These are phyloP conservation scores for Eptesicus fuscus DNA, from an alignment of 2,113 vertebrate genomes.

Conservation along the genomic window DNA sequence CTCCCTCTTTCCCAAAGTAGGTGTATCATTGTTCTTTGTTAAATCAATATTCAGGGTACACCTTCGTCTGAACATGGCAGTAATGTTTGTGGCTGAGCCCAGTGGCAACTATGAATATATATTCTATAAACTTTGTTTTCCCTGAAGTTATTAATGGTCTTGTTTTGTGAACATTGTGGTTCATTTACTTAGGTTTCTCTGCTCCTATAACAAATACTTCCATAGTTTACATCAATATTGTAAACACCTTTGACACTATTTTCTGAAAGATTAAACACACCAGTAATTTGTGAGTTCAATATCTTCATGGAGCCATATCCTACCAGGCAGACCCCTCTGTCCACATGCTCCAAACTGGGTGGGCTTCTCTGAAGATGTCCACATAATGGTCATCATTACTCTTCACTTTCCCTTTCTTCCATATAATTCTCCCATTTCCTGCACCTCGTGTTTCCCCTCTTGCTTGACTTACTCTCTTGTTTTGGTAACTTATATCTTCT, in stretches of 20 bases:
- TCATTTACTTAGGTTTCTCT: background rate
- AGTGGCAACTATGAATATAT: accelerated
- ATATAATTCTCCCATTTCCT: background rate
- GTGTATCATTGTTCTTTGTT: background rate
- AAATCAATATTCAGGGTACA: background rate
- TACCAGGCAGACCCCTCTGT: too few relatives aligned
- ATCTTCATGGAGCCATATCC: background rate
- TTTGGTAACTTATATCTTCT: background rate
- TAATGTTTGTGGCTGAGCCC: background rate
- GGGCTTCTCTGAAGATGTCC: background rate
- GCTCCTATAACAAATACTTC: background rate
- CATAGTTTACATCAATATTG: background rate
- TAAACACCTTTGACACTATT: background rate
- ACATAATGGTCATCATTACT: accelerated
- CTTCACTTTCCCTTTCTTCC: background rate
- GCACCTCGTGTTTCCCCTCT: background rate
- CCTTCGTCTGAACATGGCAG: background rate
- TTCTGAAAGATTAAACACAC: background rate
- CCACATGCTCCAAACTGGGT: background rate
- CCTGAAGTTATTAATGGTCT: too few relatives aligned
- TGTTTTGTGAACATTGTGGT: background rate
- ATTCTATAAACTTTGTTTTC: background rate
- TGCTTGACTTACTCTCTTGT: too few relatives aligned
- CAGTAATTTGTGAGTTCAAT: accelerated
- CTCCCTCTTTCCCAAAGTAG: background rate